phyloP scores from a whole-genome alignment of 2,797 vertebrate genomes.

The Xiphorhynchus erythropygius region DNA sequence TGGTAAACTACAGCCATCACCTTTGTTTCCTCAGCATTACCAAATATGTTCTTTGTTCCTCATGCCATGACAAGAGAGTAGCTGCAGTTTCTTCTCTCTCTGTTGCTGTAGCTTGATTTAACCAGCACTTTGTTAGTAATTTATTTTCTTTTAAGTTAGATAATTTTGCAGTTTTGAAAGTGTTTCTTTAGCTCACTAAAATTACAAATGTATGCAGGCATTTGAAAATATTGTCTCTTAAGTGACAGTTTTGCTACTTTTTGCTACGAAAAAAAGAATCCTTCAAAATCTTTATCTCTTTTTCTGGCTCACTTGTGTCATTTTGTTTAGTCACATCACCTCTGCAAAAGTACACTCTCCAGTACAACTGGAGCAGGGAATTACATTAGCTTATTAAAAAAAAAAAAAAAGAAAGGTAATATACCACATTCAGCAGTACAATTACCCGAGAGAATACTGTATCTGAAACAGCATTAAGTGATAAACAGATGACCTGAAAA shows the following conservation, averaged over 20 bases:
- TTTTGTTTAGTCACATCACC: neutral
- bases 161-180: neutral
- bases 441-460: neutral
- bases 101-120: neutral
- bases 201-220: neutral
- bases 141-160: neutral
- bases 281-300: neutral
- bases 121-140: neutral
- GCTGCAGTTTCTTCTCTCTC: neutral
- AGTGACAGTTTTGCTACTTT: neutral
- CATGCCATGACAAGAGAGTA: neutral
- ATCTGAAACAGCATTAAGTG: neutral
- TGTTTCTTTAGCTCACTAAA: neutral
- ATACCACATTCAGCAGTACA: neutral
- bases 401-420: neutral
- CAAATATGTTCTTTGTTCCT: neutral
- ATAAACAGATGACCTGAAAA: neutral
- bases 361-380: neutral
- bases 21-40: neutral
- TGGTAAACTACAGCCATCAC: neutral
- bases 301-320: neutral
- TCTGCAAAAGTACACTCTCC: neutral
- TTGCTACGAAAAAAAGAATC: neutral
- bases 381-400: neutral
- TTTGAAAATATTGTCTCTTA: neutral